A percentile compares a stretch with the other conserved stretches of the same genome.
Conservation (phyloP, 2,113 vertebrate genomes). For the western clawed frog (Xenopus tropicalis) region UCB_Xtro_10.0 CM004451.2:26476001-26476500, state of each 20-base stretch:
- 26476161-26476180: slow-evolving; percentile 44
- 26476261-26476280: slow-evolving; percentile 9
- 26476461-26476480: no score
- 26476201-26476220: neutral
- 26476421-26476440: no score
- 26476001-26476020: slow-evolving; percentile 63
- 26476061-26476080: slow-evolving; percentile 58
- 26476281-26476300: neutral
- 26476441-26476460: no score
- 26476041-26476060: slow-evolving; percentile 50
- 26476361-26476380: no score
- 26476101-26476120: slow-evolving; percentile 66
- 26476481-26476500: no score
- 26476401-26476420: no score
- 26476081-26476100: slow-evolving; percentile 65
- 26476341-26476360: no score
- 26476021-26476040: slow-evolving; percentile 65
- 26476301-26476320: no score
- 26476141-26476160: slow-evolving; percentile 62
- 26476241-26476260: slow-evolving; percentile 1
- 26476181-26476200: slow-evolving; percentile 5
- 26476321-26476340: no score
- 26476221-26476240: slow-evolving; percentile 23
- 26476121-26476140: slow-evolving; percentile 65
- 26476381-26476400: no score